Conservation (phyloP, 1,140 invertebrate genomes). For the Nebria ingens region DNA sequence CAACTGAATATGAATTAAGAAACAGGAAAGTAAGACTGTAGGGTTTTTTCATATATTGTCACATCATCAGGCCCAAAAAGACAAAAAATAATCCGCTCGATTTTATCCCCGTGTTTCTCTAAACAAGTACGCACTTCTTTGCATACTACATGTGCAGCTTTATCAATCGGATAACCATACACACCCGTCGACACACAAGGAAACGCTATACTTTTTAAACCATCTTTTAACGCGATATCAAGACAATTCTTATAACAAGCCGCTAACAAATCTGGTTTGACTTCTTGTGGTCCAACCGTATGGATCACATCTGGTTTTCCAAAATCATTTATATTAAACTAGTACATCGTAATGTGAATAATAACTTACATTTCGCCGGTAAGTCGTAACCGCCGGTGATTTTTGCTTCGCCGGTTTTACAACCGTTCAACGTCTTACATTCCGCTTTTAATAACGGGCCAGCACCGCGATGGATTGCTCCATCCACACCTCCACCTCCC, state of each 20-base stretch:
- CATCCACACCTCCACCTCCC: constrained; percentile 83
- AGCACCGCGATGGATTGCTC: constrained; percentile 72
- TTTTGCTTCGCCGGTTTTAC: constrained; percentile 68
- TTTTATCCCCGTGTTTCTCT: constrained; percentile 46
- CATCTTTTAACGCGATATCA: constrained; percentile 44
- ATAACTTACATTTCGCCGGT: constrained; percentile 59
- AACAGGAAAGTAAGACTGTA: constrained; percentile 62
- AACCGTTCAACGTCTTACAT: constrained; percentile 60
- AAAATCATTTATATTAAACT: not conserved
- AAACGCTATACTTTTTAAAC: constrained; percentile 62
- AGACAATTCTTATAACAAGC: constrained; percentile 63
- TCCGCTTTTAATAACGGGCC: constrained; percentile 56
- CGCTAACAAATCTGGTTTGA: constrained; percentile 50
- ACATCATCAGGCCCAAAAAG: constrained; percentile 63
- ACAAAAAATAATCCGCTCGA: constrained; percentile 75
- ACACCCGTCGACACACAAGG: constrained; percentile 81
- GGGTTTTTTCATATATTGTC: constrained; percentile 57
- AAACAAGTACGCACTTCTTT: constrained; percentile 55
- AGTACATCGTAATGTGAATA: not conserved
- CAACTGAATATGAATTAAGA: too few species aligned
- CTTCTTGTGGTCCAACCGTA: constrained; percentile 69
- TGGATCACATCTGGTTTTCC: constrained; percentile 61
- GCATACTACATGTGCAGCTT: constrained; percentile 64
- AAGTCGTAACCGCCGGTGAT: constrained; percentile 69
- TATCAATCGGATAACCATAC: constrained; percentile 70